Conservation (phyloP, 2,797 vertebrate genomes). For the Tapirus indicus region DNA sequence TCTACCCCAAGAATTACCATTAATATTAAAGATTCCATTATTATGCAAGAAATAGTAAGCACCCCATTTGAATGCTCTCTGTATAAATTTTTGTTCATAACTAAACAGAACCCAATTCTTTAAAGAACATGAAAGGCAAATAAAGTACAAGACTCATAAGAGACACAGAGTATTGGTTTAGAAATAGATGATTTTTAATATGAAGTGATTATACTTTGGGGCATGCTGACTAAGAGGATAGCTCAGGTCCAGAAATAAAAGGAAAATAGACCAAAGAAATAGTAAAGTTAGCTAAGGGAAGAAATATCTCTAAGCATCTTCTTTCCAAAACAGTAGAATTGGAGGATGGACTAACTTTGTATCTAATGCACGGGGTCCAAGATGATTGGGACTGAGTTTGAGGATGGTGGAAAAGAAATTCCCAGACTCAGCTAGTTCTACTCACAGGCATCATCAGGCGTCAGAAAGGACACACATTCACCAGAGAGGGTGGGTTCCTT, state of each 20-base stretch:
- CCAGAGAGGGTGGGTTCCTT: not conserved
- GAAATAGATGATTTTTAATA: not conserved
- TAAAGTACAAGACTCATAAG: not conserved
- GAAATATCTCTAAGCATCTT: not conserved
- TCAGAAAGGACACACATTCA: not conserved
- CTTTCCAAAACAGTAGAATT: not conserved
- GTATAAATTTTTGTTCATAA: not conserved
- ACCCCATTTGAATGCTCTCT: not conserved
- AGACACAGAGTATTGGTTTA: not conserved
- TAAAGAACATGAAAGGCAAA: slow-evolving; percentile 2
- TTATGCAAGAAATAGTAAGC: not conserved
- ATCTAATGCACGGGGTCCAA: not conserved
- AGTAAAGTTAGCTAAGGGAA: not conserved
- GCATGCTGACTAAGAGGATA: not conserved
- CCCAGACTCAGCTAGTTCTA: not conserved
- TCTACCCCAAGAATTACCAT: not conserved
- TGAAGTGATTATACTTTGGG: not conserved
- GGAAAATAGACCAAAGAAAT: not conserved
- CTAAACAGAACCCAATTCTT: not conserved
- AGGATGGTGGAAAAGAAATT: not conserved
- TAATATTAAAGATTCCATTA: not conserved
- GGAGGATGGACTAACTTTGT: not conserved
- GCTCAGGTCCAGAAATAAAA: not conserved
- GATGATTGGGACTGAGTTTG: not conserved
- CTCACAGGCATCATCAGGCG: not conserved